Base-by-base conservation (phyloP, 2,797 vertebrate species). In the Melanotaenia nigrans region DNA sequence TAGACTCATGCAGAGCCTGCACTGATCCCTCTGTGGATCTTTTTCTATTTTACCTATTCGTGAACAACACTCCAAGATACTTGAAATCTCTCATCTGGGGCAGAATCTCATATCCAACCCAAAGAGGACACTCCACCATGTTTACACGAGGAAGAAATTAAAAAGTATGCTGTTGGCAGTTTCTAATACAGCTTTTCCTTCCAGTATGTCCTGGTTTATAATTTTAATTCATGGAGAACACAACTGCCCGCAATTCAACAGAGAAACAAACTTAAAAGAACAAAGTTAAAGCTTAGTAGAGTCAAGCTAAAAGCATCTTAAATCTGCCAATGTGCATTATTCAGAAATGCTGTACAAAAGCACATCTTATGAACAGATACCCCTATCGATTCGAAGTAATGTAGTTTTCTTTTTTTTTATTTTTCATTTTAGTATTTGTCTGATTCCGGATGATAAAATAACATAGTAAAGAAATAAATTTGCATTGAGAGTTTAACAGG, bases 291-390 rank as follows among this genome's bases (percentile, higher is more conserved):
- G 68, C 38, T 84, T 74, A 61, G 73, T 68, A 75, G 60, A 70
- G 38, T 30, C 67, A 79, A 79, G 59, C 40, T 62, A 33, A 53
- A 40, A 72, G 60, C 73, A 67, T 25, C 47, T 8, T 20, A 84
- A 85, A 79, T 71, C 75, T 28, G 81, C 66, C 0, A n/a, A 65
- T 70, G 77, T 56, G 67, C 68, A 71, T 80, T 74, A 76, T 81
- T 76, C 28, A 67, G 67, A 84, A 75, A 78, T 18, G 30, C 60
- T 82, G 78, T 63, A 79, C 65, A 82, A 77, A 86, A 69, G 75
- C 70, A 78, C 69, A 68, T 65, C 71, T 73, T 70, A 33, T 82
- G 72, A 84, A 84, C 71, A 83, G 38, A 79, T 62, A 61, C 74
- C 38, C 56, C 49, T 51, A 62, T 62, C 66, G 57, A 73, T 68